A percentile compares a stretch with the other conserved stretches of the same genome.
Conservation (phyloP, 1,140 invertebrate genomes). For the Bombus pyrosoma region DNA sequence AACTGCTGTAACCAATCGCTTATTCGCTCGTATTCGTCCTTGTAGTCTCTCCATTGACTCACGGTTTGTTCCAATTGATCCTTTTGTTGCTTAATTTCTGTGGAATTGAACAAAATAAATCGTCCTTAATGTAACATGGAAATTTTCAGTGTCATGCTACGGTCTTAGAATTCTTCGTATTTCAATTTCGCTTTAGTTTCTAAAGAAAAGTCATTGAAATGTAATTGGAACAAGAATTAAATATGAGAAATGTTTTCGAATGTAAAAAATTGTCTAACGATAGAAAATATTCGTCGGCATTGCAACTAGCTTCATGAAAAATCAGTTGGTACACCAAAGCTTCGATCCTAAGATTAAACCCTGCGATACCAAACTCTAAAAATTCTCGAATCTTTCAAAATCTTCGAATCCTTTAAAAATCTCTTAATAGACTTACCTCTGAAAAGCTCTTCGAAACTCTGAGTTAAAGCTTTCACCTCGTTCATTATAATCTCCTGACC, state of each 20-base stretch:
- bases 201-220: no score
- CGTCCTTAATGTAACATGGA: no score
- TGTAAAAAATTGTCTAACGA: no score
- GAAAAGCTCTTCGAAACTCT: slow-evolving; percentile 93
- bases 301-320: no score
- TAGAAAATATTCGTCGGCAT: no score
- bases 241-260: no score
- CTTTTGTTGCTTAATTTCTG: slow-evolving; percentile 92
- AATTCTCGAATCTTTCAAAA: no score
- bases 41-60: slow-evolving; percentile 93
- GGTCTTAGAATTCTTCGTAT: not conserved
- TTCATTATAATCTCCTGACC: slow-evolving; percentile 92
- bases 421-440: slow-evolving; percentile 79
- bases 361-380: no score
- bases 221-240: no score
- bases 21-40: slow-evolving; percentile 95
- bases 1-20: slow-evolving; percentile 97
- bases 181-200: not conserved
- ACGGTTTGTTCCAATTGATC: slow-evolving; percentile 91
- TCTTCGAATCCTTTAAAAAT: not conserved
- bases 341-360: no score
- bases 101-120: slow-evolving; percentile 27
- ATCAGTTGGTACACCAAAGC: no score
- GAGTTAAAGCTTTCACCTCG: slow-evolving; percentile 91
- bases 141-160: no score